Evolutionary conservation across 2,113 vertebrate species (phyloP).

Genomic region (Ammodytes marinus): DNA sequence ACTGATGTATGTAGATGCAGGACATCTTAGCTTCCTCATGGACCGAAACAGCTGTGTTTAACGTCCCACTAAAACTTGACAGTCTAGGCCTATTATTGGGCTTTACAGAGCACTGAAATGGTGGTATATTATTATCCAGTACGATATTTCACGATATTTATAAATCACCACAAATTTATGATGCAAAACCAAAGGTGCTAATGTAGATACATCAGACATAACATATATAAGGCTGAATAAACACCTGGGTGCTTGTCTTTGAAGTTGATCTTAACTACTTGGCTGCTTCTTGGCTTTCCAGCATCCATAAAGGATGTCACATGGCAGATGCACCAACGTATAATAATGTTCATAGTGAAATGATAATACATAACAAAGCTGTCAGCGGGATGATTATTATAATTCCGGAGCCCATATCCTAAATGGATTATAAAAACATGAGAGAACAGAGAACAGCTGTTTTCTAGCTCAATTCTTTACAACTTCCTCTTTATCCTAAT

Average conservation of each 20-base stretch:
- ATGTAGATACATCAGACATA: conserved; percentile 35
- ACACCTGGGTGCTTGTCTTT: conserved; percentile 27
- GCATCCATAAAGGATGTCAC: conserved; percentile 18
- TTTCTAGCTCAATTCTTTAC: conserved; percentile 18
- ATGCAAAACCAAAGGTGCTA: conserved; percentile 33
- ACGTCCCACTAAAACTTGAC: conserved; percentile 27
- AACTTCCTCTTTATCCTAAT: conserved; percentile 9
- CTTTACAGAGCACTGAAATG: conserved; percentile 32
- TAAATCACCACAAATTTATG: conserved; percentile 31
- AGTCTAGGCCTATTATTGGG: conserved; percentile 30
- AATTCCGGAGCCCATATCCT: conserved; percentile 31
- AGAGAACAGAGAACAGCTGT: conserved; percentile 22
- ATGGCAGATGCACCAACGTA: conserved; percentile 27
- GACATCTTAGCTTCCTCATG: conserved; percentile 2
- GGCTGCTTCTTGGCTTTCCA: neutral
- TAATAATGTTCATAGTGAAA: conserved; percentile 39
- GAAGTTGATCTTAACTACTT: conserved; percentile 36
- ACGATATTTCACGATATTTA: conserved; percentile 23
- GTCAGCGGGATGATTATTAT: conserved; percentile 55
- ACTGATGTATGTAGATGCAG: conserved; percentile 14
- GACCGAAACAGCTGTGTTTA: neutral
- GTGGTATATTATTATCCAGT: conserved; percentile 33
- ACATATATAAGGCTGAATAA: conserved; percentile 32
- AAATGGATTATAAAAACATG: conserved; percentile 39
- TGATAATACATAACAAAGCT: conserved; percentile 51